These are phyloP conservation scores for Vultur gryphus DNA, from an alignment of 2,797 vertebrate genomes.

Conservation along the genomic window DNA sequence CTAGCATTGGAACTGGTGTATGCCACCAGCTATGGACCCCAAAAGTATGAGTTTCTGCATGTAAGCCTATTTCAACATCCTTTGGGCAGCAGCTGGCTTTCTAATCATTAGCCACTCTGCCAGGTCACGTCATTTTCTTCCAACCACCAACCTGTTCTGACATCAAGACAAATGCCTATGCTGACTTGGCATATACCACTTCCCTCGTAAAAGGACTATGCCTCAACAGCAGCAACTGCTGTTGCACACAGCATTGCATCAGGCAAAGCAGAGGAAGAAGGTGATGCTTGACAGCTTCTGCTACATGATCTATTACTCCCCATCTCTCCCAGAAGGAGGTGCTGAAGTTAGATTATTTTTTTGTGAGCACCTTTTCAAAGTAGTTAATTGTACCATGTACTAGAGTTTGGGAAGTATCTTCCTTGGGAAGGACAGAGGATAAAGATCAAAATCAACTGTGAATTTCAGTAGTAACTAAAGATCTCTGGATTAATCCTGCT, in stretches of 20 bases:
- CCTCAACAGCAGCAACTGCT: not conserved
- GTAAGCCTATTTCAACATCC: not conserved
- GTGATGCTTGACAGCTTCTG: not conserved
- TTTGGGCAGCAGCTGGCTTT: not conserved
- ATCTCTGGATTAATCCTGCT: not conserved
- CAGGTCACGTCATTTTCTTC: not conserved
- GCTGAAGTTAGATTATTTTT: not conserved
- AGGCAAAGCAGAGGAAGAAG: not conserved
- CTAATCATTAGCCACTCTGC: not conserved
- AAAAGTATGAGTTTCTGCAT: not conserved
- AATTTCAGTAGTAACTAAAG: not conserved
- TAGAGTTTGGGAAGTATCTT: not conserved
- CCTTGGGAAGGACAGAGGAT: not conserved
- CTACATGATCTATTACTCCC: not conserved
- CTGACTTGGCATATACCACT: not conserved
- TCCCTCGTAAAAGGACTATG: not conserved
- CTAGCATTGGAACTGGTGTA: not conserved
- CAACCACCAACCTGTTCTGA: not conserved
- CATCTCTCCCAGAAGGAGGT: not conserved
- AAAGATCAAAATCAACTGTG: not conserved
- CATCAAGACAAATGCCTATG: not conserved
- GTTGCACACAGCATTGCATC: not conserved
- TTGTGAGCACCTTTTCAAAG: not conserved
- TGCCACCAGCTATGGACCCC: not conserved
- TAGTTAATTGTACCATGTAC: not conserved